Evolutionary conservation across 2,113 vertebrate genomes (phyloP), one percentile per base, ranked within the genome.

Genomic region (Siniperca knerii): DNA sequence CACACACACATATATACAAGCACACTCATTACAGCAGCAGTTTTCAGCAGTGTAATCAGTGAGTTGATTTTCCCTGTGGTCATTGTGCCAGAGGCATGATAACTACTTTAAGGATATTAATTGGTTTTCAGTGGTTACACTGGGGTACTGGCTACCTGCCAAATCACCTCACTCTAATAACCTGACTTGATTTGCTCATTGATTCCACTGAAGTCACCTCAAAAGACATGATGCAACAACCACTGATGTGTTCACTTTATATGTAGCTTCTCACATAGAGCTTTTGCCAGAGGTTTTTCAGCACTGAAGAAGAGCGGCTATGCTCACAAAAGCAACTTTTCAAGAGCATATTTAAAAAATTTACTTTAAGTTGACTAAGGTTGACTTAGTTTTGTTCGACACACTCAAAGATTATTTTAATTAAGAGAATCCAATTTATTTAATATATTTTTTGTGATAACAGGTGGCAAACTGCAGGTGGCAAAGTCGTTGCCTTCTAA

Each of bases 81-180:
- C 87, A 58, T 79, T 77, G 81, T 87, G 91, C 87, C 92, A 85
- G 72, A 88, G 84, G 87, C 81, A 84, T 82, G 90, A 89, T 90
- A 79, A 89, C 87, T 89, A 88, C 52, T 62, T 90, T 79, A 89
- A 88, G 86, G 85, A 89, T 90, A 92, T 90, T 94, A 93, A 94
- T 93, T 92, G 86, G 84, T 92, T 93, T 92, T 77, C 67, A 82
- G 83, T 90, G 89, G 91, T 89, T 87, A 89, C 89, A 79, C 86
- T 72, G 60, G 79, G 75, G 84, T 73, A 71, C 46, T 90, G 91
- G 92, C 92, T 84, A 87, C 81, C 79, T 85, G 93, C 92, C 87
- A 88, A 74, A 86, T 94, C 84, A 86, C 77, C 79, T 83, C 81
- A 69, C 71, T 48, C 42, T 85, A 89, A 89, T 82, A 75, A 87